Evolutionary conservation across 2,888 invertebrate genomes (phyloP).

Genomic region (Andrena minutula): DNA sequence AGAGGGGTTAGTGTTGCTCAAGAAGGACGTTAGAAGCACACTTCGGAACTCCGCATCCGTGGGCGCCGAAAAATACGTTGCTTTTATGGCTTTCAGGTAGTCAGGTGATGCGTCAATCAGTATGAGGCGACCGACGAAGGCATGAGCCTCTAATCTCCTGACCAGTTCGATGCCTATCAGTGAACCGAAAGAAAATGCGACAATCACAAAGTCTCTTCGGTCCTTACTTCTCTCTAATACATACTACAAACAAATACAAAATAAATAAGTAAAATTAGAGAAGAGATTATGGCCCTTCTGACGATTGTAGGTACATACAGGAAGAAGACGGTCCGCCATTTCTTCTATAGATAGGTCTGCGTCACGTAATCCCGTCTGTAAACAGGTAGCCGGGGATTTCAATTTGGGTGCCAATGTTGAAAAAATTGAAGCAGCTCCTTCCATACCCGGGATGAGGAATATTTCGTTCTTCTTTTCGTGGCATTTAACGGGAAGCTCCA

Average conservation of each 20-base stretch:
- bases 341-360: not conserved
- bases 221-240: slow-evolving; percentile 85
- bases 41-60: slow-evolving; percentile 87
- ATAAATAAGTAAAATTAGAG: not conserved
- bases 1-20: slow-evolving; percentile 86
- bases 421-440: slow-evolving; percentile 81
- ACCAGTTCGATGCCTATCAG: slow-evolving; percentile 92
- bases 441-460: slow-evolving; percentile 84
- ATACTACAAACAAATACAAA: slow-evolving; percentile 84
- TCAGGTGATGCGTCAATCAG: slow-evolving; percentile 95
- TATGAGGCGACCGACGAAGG: slow-evolving; percentile 88
- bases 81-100: slow-evolving; percentile 87
- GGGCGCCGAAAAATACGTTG: slow-evolving; percentile 84
- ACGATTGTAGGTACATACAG: slow-evolving; percentile 28
- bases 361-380: slow-evolving; percentile 69
- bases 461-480: slow-evolving; percentile 70
- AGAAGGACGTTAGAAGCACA: slow-evolving; percentile 86
- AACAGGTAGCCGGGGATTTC: slow-evolving; percentile 77
- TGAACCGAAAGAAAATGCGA: slow-evolving; percentile 96
- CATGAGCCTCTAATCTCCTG: slow-evolving; percentile 89
- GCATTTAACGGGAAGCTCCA: slow-evolving; percentile 64
- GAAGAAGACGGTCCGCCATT: slow-evolving; percentile 43
- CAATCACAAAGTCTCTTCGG: slow-evolving; percentile 87
- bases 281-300: not conserved
- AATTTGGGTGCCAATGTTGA: slow-evolving; percentile 78